A percentile compares a stretch with the other conserved stretches of the same genome.
Evolutionary conservation across 2,888 invertebrate species (phyloP).

Genomic region (Dicranocentrus wangi): DNA sequence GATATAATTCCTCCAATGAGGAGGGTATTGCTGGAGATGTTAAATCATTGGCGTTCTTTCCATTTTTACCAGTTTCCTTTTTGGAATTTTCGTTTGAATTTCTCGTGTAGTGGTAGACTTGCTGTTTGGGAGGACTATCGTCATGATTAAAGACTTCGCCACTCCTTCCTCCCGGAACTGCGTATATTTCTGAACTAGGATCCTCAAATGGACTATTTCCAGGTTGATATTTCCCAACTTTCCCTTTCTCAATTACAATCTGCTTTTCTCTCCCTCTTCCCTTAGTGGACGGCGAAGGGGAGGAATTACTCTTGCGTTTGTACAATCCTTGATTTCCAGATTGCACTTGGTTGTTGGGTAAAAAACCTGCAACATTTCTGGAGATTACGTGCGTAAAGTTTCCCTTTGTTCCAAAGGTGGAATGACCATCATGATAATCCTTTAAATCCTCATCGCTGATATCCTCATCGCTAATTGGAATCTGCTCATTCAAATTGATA

Average conservation of each 20-base stretch:
- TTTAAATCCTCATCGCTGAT: slow-evolving; percentile 49
- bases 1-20: slow-evolving; percentile 48
- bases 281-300: background rate
- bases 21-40: slow-evolving; percentile 27
- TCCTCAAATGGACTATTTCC: slow-evolving; percentile 8
- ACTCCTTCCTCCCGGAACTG: slow-evolving; percentile 44
- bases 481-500: slow-evolving; percentile 37
- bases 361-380: slow-evolving; percentile 46
- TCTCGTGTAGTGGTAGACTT: slow-evolving; percentile 10
- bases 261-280: background rate
- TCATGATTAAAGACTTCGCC: slow-evolving; percentile 15
- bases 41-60: slow-evolving; percentile 22
- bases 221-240: slow-evolving; percentile 21
- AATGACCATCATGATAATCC: slow-evolving; percentile 58
- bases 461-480: slow-evolving; percentile 43
- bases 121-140: slow-evolving; percentile 27
- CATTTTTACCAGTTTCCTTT: background rate
- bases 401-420: slow-evolving; percentile 55
- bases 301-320: background rate
- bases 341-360: slow-evolving; percentile 26
- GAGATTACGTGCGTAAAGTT: slow-evolving; percentile 51
- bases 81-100: background rate
- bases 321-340: background rate
- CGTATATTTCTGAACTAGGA: slow-evolving; percentile 35
- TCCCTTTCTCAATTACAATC: slow-evolving; percentile 41